Conservation (phyloP, 2,113 vertebrate genomes). For the Hyperopisus bebe region DNA sequence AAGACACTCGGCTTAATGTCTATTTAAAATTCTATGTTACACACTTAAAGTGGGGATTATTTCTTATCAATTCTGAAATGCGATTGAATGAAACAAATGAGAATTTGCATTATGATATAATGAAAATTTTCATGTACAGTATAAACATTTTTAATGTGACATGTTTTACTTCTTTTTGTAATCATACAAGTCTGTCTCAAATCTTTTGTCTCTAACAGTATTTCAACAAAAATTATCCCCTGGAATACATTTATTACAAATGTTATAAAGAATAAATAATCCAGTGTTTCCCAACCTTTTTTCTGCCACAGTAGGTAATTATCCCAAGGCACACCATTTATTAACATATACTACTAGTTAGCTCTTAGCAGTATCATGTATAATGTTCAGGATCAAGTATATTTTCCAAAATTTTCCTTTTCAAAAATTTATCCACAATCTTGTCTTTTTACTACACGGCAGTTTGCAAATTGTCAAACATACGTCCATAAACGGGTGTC, state of each 20-base stretch:
- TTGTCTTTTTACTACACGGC: neutral
- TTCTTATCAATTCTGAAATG: neutral
- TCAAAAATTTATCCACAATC: neutral
- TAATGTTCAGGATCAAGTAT: neutral
- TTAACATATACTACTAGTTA: neutral
- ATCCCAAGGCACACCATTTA: neutral
- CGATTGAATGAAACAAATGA: neutral
- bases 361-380: neutral
- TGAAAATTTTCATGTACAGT: neutral
- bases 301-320: neutral
- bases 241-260: neutral
- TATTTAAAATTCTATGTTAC: neutral
- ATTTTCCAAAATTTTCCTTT: neutral
- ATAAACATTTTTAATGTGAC: neutral
- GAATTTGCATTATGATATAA: neutral
- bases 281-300: neutral
- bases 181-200: neutral
- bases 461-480: neutral
- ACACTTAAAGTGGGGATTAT: neutral
- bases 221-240: neutral
- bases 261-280: neutral
- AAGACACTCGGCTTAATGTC: constrained; percentile 13
- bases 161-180: neutral
- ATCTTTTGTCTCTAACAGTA: neutral
- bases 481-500: neutral